These are phyloP conservation scores for Epizoanthus illoricatus DNA, from an alignment of 92 coral and sea anemone species.

Conservation along the genomic window DNA sequence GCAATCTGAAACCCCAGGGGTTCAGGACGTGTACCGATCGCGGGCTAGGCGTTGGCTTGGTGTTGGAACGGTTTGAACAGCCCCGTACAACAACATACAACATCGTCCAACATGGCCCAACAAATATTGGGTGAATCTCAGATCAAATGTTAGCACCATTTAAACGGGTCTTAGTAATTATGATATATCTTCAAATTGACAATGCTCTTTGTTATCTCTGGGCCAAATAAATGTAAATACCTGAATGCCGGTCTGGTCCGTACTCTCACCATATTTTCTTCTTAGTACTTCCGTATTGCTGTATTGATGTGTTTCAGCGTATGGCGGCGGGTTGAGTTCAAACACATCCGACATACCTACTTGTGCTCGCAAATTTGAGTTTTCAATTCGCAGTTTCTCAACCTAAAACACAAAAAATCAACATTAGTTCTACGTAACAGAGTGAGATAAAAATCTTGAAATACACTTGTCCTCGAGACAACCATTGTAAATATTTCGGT, in stretches of 20 bases:
- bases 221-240: not conserved
- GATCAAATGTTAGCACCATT: too few relatives aligned
- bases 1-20: too few relatives aligned
- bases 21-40: too few relatives aligned
- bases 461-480: not conserved
- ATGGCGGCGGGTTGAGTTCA: constrained; percentile 40
- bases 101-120: too few relatives aligned
- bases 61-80: too few relatives aligned
- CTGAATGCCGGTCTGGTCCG: constrained; percentile 27
- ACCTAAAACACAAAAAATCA: constrained; percentile 44
- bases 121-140: too few relatives aligned
- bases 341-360: constrained; percentile 61
- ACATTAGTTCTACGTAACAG: not conserved
- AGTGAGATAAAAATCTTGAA: not conserved
- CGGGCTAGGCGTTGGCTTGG: too few relatives aligned
- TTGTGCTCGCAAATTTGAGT: constrained; percentile 60
- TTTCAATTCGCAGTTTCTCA: constrained; percentile 71
- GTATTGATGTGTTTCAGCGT: constrained; percentile 50
- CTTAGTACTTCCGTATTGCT: constrained; percentile 55
- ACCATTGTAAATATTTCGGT: too few relatives aligned
- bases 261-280: constrained; percentile 34
- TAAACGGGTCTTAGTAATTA: too few relatives aligned
- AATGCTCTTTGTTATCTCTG: too few relatives aligned
- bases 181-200: too few relatives aligned
- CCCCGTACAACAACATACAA: too few relatives aligned